Evolutionary conservation across 2,797 vertebrate genomes (phyloP).

Genomic region (Spatula clypeata): DNA sequence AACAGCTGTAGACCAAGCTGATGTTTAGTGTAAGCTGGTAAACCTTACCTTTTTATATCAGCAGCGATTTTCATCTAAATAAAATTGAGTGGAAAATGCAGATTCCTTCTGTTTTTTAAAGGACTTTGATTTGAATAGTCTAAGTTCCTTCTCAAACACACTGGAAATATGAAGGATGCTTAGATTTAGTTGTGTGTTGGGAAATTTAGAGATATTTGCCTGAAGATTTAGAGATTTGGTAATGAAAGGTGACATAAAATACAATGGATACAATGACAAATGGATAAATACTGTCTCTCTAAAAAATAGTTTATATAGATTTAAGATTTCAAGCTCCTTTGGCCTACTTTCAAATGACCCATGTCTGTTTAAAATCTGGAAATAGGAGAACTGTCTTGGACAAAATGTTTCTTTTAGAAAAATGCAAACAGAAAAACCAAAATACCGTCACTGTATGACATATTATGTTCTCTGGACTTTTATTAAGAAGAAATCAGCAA

Average conservation of each 20-base stretch:
- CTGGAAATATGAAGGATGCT: neutral
- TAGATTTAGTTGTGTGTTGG: neutral
- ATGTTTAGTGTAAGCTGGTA: neutral
- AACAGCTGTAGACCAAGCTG: neutral
- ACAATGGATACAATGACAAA: neutral
- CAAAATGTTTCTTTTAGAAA: neutral
- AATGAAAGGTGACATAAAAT: neutral
- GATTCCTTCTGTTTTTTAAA: neutral
- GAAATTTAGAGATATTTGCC: neutral
- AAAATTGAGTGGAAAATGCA: neutral
- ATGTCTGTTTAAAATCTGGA: neutral
- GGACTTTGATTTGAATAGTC: neutral
- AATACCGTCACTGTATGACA: neutral
- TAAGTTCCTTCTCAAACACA: neutral
- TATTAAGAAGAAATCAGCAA: neutral
- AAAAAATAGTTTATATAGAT: neutral
- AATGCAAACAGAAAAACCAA: slow-evolving; percentile 26
- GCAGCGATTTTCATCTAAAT: neutral
- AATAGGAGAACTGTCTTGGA: neutral
- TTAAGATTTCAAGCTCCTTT: neutral
- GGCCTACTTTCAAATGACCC: neutral
- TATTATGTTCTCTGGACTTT: neutral
- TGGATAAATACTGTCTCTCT: neutral
- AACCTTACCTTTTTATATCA: neutral
- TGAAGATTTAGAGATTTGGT: neutral